Percentiles rank a stretch among this genome's conserved stretches.
These are phyloP conservation scores for Drosophila niveifrons DNA, from an alignment of 2,888 invertebrate species.

Conservation along the genomic window DNA sequence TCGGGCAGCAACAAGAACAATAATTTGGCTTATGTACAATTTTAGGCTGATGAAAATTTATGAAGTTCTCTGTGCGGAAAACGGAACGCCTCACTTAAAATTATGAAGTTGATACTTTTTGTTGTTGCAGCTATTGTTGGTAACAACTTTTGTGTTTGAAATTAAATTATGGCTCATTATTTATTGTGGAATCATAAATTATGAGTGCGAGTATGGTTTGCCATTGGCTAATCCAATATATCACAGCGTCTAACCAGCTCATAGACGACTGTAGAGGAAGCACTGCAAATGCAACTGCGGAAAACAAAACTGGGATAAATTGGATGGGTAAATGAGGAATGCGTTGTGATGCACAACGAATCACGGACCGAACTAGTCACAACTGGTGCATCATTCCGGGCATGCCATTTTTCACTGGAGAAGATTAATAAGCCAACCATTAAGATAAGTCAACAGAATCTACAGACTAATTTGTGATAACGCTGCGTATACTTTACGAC, in stretches of 20 bases:
- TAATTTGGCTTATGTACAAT: conserved; percentile 35
- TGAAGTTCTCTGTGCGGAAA: conserved; percentile 55
- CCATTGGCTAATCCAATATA: conserved; percentile 28
- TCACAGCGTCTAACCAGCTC: conserved; percentile 14
- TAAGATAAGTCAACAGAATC: conserved; percentile 47
- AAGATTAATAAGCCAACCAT: conserved; percentile 53
- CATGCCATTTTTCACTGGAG: conserved; percentile 45
- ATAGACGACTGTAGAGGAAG: conserved; percentile 23
- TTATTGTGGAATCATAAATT: conserved; percentile 53
- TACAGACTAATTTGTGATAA: conserved; percentile 33
- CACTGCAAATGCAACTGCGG: conserved; percentile 18
- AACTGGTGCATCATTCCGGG: conserved; percentile 22
- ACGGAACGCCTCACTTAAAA: conserved; percentile 46
- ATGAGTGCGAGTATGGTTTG: conserved; percentile 19
- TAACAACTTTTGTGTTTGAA: conserved; percentile 58
- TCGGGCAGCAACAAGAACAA: conserved; percentile 15
- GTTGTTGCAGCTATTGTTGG: conserved; percentile 2
- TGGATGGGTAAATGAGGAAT: conserved; percentile 26
- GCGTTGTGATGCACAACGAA: conserved; percentile 30
- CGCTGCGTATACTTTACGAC: conserved; percentile 41
- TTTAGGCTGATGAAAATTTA: conserved; percentile 76
- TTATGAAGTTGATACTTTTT: conserved; percentile 64
- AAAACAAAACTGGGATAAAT: conserved; percentile 8
- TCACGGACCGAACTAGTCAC: conserved; percentile 38
- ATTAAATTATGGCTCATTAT: conserved; percentile 72